Evolutionary conservation across 2,797 vertebrate genomes (phyloP), one percentile per base, ranked within the genome.

Genomic region (Lycodopsis pacificus): DNA sequence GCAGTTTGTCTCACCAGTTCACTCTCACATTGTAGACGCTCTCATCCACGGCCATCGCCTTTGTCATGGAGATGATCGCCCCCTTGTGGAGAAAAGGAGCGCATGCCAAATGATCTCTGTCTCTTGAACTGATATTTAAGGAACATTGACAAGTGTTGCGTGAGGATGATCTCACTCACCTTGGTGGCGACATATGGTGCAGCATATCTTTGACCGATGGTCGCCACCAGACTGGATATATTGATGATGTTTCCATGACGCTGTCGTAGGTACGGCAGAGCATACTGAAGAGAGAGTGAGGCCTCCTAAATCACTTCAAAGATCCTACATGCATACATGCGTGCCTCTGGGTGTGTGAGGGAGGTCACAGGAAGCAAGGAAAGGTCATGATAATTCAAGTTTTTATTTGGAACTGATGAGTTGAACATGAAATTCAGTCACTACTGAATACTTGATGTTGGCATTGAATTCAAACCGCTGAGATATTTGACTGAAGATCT

Each of bases 1-100:
- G 30, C 38, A 40, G 38, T 51, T 34, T 4, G 1, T 14, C 95
- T 95, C 86, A 96, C 97, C 96, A 94, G 92, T 97, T 97, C 1
- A 97, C 95, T 59, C 96, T 81, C 46, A 97, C 95, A 0, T 91
- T 91, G 74, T 95, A 68, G 11, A 78, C 90, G 81, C 96, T 96
- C 90, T 97, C 96, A 71, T 97, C 96, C 63, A 97, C 92, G 66
- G 96, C 96, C 95, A 96, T 95, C 0, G 96, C 96, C 91, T 96
- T 97, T 17, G 96, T 97, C 96, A 97, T 95, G 64, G 96, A 92
- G 6, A 92, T 89, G 2, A 97, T 93, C 27, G 96, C 96, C 74
- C 96, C 97, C 96, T 97, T 68, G 81, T 91, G 93, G 93, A 73
- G n/a, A 57, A 73, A 14, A 53, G 49, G 0, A 4, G 1, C 2